Conservation (phyloP, 1,140 invertebrate genomes). For the Drosophila grimshawi region DNA sequence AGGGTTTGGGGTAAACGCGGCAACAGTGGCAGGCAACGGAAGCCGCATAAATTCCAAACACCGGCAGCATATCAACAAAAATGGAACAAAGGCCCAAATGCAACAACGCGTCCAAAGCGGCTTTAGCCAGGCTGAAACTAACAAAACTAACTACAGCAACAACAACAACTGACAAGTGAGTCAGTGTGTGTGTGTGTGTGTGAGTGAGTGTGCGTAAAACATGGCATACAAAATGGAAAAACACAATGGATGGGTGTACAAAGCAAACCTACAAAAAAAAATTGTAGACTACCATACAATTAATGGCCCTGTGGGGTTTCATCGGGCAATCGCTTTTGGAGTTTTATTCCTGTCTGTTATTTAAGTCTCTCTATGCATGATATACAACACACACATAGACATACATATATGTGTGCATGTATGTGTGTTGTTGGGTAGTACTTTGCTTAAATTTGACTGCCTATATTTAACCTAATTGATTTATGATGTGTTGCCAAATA, state of each 20-base stretch:
- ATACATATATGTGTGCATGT: constrained; percentile 1
- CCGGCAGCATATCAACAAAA: constrained; percentile 60
- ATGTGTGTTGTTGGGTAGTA: background rate
- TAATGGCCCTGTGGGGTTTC: constrained; percentile 80
- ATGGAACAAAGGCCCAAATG: constrained; percentile 51
- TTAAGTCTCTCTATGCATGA: constrained; percentile 16
- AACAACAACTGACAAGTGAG: constrained; percentile 42
- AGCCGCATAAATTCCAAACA: constrained; percentile 80
- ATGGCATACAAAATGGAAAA: constrained; percentile 40
- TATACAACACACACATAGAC: background rate
- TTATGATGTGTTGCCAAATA: constrained; percentile 5
- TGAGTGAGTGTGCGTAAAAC: constrained; percentile 26
- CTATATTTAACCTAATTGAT: constrained; percentile 10
- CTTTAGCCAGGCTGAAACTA: constrained; percentile 62
- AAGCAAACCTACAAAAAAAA: constrained; percentile 29
- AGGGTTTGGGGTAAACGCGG: background rate
- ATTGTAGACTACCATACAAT: constrained; percentile 70
- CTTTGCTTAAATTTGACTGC: constrained; percentile 17
- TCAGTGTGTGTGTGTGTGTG: constrained; percentile 18
- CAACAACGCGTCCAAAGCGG: constrained; percentile 68
- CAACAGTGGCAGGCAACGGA: constrained; percentile 22
- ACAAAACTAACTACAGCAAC: constrained; percentile 62
- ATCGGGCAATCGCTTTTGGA: constrained; percentile 55
- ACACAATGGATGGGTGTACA: constrained; percentile 45
- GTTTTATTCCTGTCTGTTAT: constrained; percentile 46